phyloP scores from a whole-genome alignment of 2,797 vertebrate species.

The Aphelocoma californica region DNA sequence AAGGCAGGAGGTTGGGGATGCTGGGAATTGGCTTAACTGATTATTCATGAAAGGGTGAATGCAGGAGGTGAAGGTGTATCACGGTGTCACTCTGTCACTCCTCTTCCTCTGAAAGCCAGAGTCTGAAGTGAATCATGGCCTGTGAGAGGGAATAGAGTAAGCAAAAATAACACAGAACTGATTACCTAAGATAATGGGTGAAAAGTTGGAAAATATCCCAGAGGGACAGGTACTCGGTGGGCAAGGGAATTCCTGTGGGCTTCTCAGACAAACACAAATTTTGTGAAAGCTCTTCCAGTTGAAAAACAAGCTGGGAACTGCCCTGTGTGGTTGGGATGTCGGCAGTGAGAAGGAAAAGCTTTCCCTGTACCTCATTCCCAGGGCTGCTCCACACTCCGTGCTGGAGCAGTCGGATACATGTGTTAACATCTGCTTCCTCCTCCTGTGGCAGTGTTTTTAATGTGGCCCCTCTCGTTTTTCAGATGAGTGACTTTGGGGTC shows the following conservation, averaged over 20 bases:
- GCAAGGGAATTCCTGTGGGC: neutral
- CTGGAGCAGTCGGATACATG: neutral
- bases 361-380: neutral
- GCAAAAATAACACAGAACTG: neutral
- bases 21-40: neutral
- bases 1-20: neutral
- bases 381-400: neutral
- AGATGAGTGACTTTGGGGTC: slow-evolving; percentile 83
- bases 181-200: neutral
- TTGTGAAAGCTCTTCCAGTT: neutral
- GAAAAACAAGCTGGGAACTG: neutral
- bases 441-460: neutral
- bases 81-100: neutral
- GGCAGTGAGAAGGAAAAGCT: neutral
- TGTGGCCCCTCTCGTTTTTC: neutral
- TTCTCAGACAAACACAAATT: neutral
- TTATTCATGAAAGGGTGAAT: neutral
- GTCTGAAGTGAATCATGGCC: neutral
- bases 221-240: neutral
- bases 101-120: neutral
- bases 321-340: neutral
- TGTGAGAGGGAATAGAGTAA: neutral
- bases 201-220: neutral
- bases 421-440: neutral
- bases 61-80: neutral